A percentile compares a stretch with the other conserved stretches of the same genome.
Evolutionary conservation across 2,888 invertebrate species (phyloP).

Genomic region (Andricus quercusramuli): DNA sequence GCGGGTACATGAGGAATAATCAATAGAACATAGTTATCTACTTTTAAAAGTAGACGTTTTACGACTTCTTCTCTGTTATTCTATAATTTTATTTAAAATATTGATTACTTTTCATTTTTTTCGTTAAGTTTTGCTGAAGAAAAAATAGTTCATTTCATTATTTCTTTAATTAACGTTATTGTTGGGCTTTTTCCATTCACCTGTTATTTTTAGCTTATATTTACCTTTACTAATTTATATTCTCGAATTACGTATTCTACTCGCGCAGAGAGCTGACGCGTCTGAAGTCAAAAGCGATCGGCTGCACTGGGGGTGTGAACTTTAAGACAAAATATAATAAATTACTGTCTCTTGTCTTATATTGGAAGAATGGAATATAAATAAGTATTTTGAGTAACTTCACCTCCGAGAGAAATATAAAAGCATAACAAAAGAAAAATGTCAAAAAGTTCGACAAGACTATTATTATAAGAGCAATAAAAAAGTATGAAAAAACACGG

Average conservation of each 20-base stretch:
- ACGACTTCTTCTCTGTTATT: too few species aligned
- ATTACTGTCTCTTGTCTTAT: background rate
- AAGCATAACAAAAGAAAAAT: background rate
- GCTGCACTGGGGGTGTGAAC: background rate
- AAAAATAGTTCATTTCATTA: background rate
- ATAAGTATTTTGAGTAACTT: background rate
- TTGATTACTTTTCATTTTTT: too few species aligned
- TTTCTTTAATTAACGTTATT: background rate
- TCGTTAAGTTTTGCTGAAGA: background rate
- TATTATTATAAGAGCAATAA: background rate
- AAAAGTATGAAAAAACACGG: background rate
- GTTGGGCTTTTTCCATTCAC: background rate
- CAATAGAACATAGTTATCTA: too few species aligned
- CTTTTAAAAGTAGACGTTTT: too few species aligned
- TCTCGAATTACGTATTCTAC: conserved; percentile 1
- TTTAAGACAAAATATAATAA: background rate
- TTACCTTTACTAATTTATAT: background rate
- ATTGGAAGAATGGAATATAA: background rate
- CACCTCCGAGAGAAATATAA: background rate
- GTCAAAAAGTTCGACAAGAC: background rate
- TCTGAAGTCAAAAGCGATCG: background rate
- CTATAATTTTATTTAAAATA: too few species aligned
- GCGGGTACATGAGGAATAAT: too few species aligned
- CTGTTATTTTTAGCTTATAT: background rate
- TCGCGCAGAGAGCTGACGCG: background rate